Base-by-base conservation (phyloP, 2,113 vertebrate species). In the Zootoca vivipara region DNA sequence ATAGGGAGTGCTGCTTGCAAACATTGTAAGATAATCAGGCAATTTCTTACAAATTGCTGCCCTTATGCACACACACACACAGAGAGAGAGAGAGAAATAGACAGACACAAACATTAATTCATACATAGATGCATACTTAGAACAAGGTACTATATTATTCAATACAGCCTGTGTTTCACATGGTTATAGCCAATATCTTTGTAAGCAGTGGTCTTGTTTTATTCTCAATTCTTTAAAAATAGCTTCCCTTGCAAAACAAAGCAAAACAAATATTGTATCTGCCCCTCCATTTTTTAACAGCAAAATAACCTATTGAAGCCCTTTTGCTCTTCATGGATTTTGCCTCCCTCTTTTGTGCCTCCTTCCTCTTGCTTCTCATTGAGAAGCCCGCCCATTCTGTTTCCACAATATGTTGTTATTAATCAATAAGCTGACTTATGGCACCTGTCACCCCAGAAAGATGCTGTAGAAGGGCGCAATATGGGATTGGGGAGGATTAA, bases 371-470 rank as follows among this genome's bases (percentile, higher is more conserved):
- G 83, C 77, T 46, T 90, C 89, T 70, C 40, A 72, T 81, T 91
- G 33, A 84, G 82, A 92, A 89, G 70, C 92, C 75, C 0, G 0
- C 9, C 65, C 72, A 72, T 88, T 90, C 42, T 92, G 83, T 89
- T 90, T 35, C 77, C 81, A 86, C 26, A 80, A 30, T 86, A 26
- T 15, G 93, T 90, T 85, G 26, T 74, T 89, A 73, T 90, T 92
- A 83, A 84, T 95, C 79, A 85, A 86, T 92, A 93, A 83, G 69
- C 56, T 91, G 73, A 89, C 62, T 95, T 87, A 83, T 0, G 9
- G 7, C 70, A 89, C 86, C 92, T 91, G 81, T 91, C 89, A 90
- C n/a, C 74, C 58, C 10, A 75, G 20, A 91, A 33, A 83, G 72
- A 88, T 83, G n/a, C 5, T 91, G 77, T 38, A 82, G n/a, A 85